Evolutionary conservation across 2,888 invertebrate species (phyloP), one percentile per base, ranked within the genome.

Genomic region (Drosophila subquinaria): DNA sequence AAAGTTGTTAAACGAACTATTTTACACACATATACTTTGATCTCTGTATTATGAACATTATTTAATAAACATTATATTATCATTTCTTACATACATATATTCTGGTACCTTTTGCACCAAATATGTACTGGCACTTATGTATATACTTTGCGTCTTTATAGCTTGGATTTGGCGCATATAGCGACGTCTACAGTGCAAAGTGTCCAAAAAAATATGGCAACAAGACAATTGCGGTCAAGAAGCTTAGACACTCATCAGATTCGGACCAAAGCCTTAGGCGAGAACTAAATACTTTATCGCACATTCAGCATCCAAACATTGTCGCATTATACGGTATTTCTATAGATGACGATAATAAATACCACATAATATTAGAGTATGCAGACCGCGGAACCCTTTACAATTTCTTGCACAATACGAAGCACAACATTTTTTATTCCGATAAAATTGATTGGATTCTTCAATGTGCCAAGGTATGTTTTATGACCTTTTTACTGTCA

Each of bases 391-490:
- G 53, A n/a, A 48, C 61, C 3, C 55, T 67, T 2, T 10, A 42
- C 8, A 2, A 36, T 8, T 48, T 55, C 4, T 17, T 67, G 40
- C 60, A 60, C n/a, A 10, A 27, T 8, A 0, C 15, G 10, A 3
- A 23, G 2, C 17, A 38, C 2, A 0, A 43, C 17, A 23, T 60
- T n/a, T 47, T 51, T 1, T 20, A 27, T 30, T 10, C 4, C 1
- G 23, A 1, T 10, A 51, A 23, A 17, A 17, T 57, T 4, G 59
- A 45, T 23, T 65, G 57, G 65, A 51, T 65, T 30, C 17, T 17
- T 43, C 65, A 65, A 48, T 52, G 43, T 20, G 52, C 59, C 23
- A 59, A 40, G 38, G 65, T 66, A 52, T 13, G 33, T 36, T 15
- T 36, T 17, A 2, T 15, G 5, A 13, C 5, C 1, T 45, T 27